Evolutionary conservation across 2,797 vertebrate genomes (phyloP).

Genomic region (Crypturellus tataupa): DNA sequence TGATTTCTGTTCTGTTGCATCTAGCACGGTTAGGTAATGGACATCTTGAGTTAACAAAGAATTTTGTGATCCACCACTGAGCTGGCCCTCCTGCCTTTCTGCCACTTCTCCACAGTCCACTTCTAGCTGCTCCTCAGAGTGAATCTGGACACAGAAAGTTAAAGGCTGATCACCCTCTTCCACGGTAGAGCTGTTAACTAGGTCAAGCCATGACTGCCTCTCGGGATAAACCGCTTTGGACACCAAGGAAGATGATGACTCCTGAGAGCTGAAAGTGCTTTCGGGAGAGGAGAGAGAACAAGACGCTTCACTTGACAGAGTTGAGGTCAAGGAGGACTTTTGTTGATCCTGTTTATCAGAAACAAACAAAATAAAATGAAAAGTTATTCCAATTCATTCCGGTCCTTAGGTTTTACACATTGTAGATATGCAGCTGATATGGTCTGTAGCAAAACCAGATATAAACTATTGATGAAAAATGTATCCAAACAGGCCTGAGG

Average conservation of each 20-base stretch:
- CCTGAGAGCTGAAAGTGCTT: constrained; percentile 85
- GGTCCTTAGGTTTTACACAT: neutral
- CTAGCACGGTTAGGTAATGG: constrained; percentile 62
- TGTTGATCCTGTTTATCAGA: constrained; percentile 81
- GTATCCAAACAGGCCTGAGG: neutral
- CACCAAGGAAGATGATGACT: constrained; percentile 82
- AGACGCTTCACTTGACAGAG: constrained; percentile 82
- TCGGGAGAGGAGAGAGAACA: constrained; percentile 86
- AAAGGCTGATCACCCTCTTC: constrained; percentile 76
- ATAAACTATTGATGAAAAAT: neutral
- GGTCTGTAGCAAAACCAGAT: neutral
- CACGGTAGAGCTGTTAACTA: constrained; percentile 81
- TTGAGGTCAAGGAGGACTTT: constrained; percentile 84
- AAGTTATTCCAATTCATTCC: neutral
- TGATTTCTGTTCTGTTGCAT: constrained; percentile 43
- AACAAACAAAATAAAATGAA: neutral
- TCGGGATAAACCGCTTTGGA: constrained; percentile 79
- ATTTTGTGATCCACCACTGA: constrained; percentile 49
- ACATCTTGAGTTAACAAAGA: constrained; percentile 54
- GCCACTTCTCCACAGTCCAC: constrained; percentile 11
- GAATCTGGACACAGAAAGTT: constrained; percentile 83
- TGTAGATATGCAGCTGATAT: neutral
- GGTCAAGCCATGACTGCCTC: constrained; percentile 87
- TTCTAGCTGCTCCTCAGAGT: constrained; percentile 58
- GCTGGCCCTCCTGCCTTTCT: neutral